Evolutionary conservation across 2,797 vertebrate species (phyloP).

Genomic region (Sus cebifrons): DNA sequence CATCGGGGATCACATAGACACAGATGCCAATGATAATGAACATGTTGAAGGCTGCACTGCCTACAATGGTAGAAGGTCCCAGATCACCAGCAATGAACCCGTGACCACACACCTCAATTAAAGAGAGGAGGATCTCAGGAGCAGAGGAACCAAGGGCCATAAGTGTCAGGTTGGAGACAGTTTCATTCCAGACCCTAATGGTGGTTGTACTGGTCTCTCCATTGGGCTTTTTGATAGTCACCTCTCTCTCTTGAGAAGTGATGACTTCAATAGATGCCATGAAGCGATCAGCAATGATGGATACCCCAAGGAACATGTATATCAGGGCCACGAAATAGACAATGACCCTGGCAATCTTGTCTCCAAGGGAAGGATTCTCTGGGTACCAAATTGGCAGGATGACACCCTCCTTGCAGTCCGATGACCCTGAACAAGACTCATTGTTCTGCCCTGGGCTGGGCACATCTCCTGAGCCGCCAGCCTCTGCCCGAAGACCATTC

Average conservation of each 20-base stretch:
- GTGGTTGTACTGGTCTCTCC: conserved; percentile 98
- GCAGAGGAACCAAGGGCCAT: conserved; percentile 99
- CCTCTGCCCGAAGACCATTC: conserved; percentile 93
- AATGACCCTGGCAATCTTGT: conserved; percentile 99
- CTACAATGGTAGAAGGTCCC: conserved; percentile 98
- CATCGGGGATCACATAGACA: conserved; percentile 97
- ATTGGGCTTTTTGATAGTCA: conserved; percentile 97
- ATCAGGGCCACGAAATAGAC: conserved; percentile 99
- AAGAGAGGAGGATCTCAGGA: conserved; percentile 97
- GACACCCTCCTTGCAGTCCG: conserved; percentile 96
- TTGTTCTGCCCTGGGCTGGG: conserved; percentile 92
- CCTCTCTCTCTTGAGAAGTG: conserved; percentile 98
- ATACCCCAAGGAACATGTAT: conserved; percentile 99
- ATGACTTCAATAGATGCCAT: conserved; percentile 99
- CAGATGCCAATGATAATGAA: conserved; percentile 99
- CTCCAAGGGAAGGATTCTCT: conserved; percentile 98
- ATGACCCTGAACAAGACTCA: conserved; percentile 94
- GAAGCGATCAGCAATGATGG: conserved; percentile 99
- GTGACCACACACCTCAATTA: conserved; percentile 98
- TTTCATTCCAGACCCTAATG: conserved; percentile 99
- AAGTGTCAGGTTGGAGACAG: conserved; percentile 98
- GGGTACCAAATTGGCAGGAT: conserved; percentile 99
- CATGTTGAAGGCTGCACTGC: conserved; percentile 99
- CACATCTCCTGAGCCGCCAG: conserved; percentile 93
- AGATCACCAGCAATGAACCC: conserved; percentile 96